Base-by-base conservation (phyloP, 1,140 invertebrate species). In the Eriosoma lanigerum region DNA sequence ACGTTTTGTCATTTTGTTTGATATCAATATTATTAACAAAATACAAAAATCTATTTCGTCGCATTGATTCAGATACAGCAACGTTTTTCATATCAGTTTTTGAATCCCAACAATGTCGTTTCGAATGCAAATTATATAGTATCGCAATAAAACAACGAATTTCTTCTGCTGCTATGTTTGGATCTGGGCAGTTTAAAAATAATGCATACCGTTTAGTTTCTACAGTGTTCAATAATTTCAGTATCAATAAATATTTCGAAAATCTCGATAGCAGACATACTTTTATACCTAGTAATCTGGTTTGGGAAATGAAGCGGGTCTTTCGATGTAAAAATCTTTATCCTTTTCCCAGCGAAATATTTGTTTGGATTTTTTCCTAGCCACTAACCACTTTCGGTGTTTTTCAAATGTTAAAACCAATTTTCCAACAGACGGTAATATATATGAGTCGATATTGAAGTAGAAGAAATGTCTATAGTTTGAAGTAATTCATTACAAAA, bases 171-270 rank as follows among this genome's bases (percentile, higher is more conserved):
- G 66, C 24, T 48, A 70, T 48, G 10, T 70, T 70, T 24, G 66
- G 66, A 70, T 70, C 44, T 0, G 66, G 66, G 12, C 21, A 70
- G 44, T 70, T 70, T 70, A 70, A 70, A 70, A 70, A 70, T 70
- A 70, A 46, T 24, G 44, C 66, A 81, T 83, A 83, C 38, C 17
- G 62, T 58, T 56, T 81, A 50, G 73, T 82, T 68, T 81, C 82
- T 60, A 52, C 58, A 24, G 19, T 81, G 68, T 66, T 81, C 56
- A 60, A 82, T 64, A 72, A 84, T n/a, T 32, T 83, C 81, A 4
- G 82, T 82, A 81, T 84, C 80, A 78, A 83, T 82, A 48, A 82
- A 83, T 6, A 80, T 54, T 29, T 73, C 64, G 80, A 83, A 83
- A 19, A 81, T 46, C 3, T 83, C 82, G 3, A 50, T 62, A 64